These are phyloP conservation scores for Isaurus tuberculatus DNA, from an alignment of 92 coral and sea anemone species.

Conservation along the genomic window DNA sequence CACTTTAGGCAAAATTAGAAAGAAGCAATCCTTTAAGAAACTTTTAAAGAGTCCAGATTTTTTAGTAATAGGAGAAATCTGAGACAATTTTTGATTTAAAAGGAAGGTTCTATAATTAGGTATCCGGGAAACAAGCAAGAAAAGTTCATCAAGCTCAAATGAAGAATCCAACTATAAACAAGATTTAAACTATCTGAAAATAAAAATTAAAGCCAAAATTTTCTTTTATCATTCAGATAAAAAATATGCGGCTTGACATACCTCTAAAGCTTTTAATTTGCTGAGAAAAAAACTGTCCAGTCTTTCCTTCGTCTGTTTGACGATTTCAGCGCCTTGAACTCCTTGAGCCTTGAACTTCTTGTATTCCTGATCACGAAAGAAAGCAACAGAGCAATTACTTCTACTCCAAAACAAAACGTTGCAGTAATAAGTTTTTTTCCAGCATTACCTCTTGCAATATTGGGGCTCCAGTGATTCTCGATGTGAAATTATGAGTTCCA, in stretches of 20 bases:
- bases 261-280: conserved; percentile 42
- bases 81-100: background rate
- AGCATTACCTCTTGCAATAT: conserved; percentile 30
- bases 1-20: background rate
- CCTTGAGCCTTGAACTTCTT: conserved; percentile 36
- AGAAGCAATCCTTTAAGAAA: background rate
- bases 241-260: background rate
- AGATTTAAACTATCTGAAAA: conserved; percentile 8
- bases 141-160: conserved; percentile 42
- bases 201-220: conserved; percentile 24
- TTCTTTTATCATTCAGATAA: background rate
- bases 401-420: conserved; percentile 37
- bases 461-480: conserved; percentile 25
- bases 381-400: conserved; percentile 51
- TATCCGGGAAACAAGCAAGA: conserved; percentile 11
- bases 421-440: conserved; percentile 20
- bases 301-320: conserved; percentile 35
- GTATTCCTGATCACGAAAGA: conserved; percentile 43
- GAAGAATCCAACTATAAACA: conserved; percentile 28
- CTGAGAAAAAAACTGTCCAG: conserved; percentile 32
- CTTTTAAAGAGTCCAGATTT: background rate
- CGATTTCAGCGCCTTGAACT: background rate
- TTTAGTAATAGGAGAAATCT: background rate
- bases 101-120: conserved; percentile 14
- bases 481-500: conserved; percentile 39